Evolutionary conservation across 1,140 invertebrate genomes (phyloP).

Genomic region (Nephotettix cincticeps): DNA sequence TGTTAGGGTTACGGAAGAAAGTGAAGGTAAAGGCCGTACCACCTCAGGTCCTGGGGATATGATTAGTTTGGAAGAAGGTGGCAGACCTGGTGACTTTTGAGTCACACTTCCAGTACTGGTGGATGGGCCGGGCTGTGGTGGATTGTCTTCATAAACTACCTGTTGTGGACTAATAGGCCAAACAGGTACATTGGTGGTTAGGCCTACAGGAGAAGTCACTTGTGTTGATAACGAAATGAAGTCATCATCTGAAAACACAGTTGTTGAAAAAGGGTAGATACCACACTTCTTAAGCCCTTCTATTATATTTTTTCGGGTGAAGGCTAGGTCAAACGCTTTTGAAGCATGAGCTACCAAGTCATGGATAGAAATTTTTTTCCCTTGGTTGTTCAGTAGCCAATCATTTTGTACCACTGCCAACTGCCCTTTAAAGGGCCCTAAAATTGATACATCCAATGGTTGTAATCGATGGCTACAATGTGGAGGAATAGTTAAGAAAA

Average conservation of each 20-base stretch:
- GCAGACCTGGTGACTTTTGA: background rate
- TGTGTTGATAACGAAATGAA: slow-evolving; percentile 38
- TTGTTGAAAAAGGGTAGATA: slow-evolving; percentile 40
- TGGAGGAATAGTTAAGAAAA: slow-evolving; percentile 47
- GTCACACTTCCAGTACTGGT: background rate
- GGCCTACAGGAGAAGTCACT: background rate
- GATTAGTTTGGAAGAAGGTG: background rate
- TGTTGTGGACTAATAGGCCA: background rate
- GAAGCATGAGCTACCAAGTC: slow-evolving; percentile 39
- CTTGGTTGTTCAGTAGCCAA: slow-evolving; percentile 41
- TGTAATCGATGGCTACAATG: slow-evolving; percentile 49
- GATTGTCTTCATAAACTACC: background rate
- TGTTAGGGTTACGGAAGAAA: background rate
- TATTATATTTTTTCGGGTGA: slow-evolving; percentile 35
- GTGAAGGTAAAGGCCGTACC: background rate
- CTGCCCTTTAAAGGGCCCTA: slow-evolving; percentile 45
- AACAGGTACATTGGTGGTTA: background rate
- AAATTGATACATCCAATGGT: slow-evolving; percentile 50
- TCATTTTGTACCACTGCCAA: slow-evolving; percentile 36
- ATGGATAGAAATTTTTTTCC: slow-evolving; percentile 40
- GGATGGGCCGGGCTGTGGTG: background rate
- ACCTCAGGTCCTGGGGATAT: background rate
- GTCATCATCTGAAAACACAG: slow-evolving; percentile 44
- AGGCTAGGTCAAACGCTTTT: slow-evolving; percentile 35
- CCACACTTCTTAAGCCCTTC: slow-evolving; percentile 38